Percentiles rank a stretch among this genome's conserved stretches.
These are phyloP conservation scores for Leptoteleia sp. DNA, from an alignment of 1,140 invertebrate genomes.

Conservation along the genomic window DNA sequence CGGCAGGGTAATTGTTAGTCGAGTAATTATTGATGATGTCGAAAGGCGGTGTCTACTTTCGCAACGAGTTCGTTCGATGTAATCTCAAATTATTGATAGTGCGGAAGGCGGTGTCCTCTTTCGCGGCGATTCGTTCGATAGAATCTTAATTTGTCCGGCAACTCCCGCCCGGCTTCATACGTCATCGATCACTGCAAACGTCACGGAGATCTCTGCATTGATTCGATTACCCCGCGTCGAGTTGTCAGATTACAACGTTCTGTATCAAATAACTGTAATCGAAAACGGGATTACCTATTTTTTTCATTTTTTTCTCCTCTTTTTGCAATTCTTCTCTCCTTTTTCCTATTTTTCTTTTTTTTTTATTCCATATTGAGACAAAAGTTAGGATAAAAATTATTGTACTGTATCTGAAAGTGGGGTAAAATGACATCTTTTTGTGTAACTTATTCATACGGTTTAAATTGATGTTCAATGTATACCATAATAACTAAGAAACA, in stretches of 20 bases:
- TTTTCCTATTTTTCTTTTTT: no score
- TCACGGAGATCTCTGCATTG: slow-evolving; percentile 59
- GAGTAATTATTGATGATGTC: slow-evolving; percentile 54
- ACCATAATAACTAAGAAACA: no score
- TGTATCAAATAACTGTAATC: slow-evolving; percentile 62
- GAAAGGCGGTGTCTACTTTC: slow-evolving; percentile 56
- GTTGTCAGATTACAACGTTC: slow-evolving; percentile 64
- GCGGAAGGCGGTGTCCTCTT: slow-evolving; percentile 62
- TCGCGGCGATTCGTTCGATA: slow-evolving; percentile 51
- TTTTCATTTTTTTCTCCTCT: no score
- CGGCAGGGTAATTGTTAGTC: slow-evolving; percentile 49
- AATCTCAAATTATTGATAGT: slow-evolving; percentile 55
- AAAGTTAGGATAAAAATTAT: no score
- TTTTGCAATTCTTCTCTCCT: no score
- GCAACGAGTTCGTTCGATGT: slow-evolving; percentile 49
- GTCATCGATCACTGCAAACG: slow-evolving; percentile 58
- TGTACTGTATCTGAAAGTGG: no score
- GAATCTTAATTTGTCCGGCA: slow-evolving; percentile 60
- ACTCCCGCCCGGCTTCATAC: slow-evolving; percentile 46
- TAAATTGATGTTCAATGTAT: no score
- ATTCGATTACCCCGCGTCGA: slow-evolving; percentile 68
- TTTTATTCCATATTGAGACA: no score
- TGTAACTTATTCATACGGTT: no score
- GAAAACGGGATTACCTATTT: no score
- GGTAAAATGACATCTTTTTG: no score